A percentile compares a stretch with the other conserved stretches of the same genome.
Evolutionary conservation across 1,140 invertebrate species (phyloP).

Genomic region (Trachelipus rathkii): DNA sequence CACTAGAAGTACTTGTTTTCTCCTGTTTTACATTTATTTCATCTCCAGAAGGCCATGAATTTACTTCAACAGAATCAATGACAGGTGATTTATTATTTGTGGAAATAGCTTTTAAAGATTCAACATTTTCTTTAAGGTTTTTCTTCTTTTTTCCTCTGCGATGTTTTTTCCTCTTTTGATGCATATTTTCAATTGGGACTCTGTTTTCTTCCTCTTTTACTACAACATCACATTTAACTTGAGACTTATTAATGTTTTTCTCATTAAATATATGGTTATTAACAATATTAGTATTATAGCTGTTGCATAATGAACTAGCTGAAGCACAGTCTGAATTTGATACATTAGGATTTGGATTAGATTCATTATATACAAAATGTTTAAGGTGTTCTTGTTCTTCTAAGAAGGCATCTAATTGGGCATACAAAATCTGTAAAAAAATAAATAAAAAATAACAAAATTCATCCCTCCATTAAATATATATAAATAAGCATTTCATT

Average conservation of each 20-base stretch:
- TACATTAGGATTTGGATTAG: slow-evolving; percentile 4
- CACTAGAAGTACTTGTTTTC: not conserved
- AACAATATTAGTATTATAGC: not conserved
- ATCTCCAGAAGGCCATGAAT: not conserved
- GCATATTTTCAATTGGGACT: not conserved
- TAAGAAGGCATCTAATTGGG: slow-evolving; percentile 28
- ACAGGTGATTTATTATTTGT: not conserved
- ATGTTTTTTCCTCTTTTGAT: slow-evolving; percentile 20
- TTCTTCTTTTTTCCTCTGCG: slow-evolving; percentile 20
- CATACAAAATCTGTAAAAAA: too few species aligned
- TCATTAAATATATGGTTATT: not conserved
- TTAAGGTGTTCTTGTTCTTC: slow-evolving; percentile 20
- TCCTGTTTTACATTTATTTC: not conserved
- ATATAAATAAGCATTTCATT: too few species aligned
- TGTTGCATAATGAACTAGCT: not conserved
- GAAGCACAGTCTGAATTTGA: not conserved
- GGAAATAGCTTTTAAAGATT: not conserved
- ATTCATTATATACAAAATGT: slow-evolving; percentile 27
- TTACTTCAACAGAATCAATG: not conserved
- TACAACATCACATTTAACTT: not conserved
- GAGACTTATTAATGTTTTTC: not conserved
- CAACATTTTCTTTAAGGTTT: too few species aligned
- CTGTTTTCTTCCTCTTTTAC: not conserved
- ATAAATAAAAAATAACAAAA: too few species aligned
- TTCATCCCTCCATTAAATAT: too few species aligned